Conservation (phyloP, 2,888 invertebrate genomes). For the Loripinus fragilis region DNA sequence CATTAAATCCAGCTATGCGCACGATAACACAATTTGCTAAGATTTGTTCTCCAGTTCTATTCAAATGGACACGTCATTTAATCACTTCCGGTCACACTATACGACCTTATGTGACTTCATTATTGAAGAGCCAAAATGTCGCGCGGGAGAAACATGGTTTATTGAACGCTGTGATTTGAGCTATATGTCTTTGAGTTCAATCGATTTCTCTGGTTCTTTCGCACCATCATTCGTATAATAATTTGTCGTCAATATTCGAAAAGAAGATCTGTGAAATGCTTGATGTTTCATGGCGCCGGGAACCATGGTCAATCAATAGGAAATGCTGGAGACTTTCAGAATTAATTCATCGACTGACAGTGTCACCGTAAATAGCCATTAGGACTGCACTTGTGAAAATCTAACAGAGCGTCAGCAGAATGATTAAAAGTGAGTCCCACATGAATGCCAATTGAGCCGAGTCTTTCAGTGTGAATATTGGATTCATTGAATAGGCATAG, state of each 20-base stretch:
- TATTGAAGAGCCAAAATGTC: constrained; percentile 25
- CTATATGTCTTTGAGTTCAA: background rate
- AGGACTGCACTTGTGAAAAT: no score
- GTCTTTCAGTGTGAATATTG: no score
- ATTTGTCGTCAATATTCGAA: background rate
- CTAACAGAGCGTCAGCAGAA: no score
- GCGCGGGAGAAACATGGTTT: background rate
- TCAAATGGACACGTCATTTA: constrained; percentile 27
- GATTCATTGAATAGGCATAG: no score
- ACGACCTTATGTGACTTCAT: constrained; percentile 30
- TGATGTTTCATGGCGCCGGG: no score
- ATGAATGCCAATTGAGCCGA: no score
- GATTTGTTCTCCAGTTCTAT: constrained; percentile 24
- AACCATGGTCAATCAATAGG: no score
- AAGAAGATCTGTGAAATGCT: no score
- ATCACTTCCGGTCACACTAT: constrained; percentile 35
- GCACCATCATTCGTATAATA: background rate
- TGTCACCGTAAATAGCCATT: no score
- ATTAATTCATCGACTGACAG: no score
- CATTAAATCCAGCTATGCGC: background rate
- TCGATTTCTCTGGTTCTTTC: constrained; percentile 6
- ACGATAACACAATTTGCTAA: background rate
- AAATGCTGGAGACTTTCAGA: no score
- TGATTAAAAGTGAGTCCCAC: no score
- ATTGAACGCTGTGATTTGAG: constrained; percentile 3